These are phyloP conservation scores for Scaeva pyrastri DNA, from an alignment of 2,888 invertebrate genomes.

Conservation along the genomic window DNA sequence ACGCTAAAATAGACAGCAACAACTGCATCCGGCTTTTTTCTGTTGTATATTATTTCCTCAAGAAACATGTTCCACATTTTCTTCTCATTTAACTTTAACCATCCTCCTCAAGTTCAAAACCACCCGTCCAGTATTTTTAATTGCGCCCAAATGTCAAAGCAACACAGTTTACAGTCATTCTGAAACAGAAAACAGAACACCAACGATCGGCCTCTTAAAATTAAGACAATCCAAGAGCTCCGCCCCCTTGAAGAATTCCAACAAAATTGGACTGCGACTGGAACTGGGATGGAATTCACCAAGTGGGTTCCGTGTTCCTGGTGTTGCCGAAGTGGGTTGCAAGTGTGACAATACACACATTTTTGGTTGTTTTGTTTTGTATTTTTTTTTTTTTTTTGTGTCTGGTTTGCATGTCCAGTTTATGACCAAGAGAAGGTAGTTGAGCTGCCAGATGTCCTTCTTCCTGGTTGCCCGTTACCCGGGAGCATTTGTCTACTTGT, in stretches of 20 bases:
- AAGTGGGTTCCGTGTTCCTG: constrained; percentile 24
- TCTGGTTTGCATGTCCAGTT: constrained; percentile 76
- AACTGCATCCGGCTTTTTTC: constrained; percentile 66
- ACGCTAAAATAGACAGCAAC: constrained; percentile 67
- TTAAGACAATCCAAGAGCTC: constrained; percentile 59
- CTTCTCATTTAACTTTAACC: constrained; percentile 70
- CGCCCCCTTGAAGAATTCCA: constrained; percentile 39
- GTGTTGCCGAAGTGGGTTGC: constrained; percentile 38
- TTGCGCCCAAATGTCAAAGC: constrained; percentile 72
- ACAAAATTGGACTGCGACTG: constrained; percentile 16
- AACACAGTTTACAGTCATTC: constrained; percentile 59
- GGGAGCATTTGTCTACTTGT: constrained; percentile 49
- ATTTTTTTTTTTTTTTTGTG: constrained; percentile 16
- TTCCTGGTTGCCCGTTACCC: constrained; percentile 25
- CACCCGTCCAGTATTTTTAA: constrained; percentile 55
- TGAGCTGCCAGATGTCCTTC: constrained; percentile 65
- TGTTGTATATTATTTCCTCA: constrained; percentile 63
- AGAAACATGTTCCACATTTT: constrained; percentile 72
- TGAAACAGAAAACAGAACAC: constrained; percentile 38
- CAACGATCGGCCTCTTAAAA: constrained; percentile 66
- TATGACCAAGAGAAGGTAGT: constrained; percentile 18
- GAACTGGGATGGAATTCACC: constrained; percentile 40
- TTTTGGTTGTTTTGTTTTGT: constrained; percentile 35
- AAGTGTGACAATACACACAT: constrained; percentile 67
- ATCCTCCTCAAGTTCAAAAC: constrained; percentile 17